These are phyloP conservation scores for Larimichthys polyactis DNA, from an alignment of 2,113 vertebrate genomes.

Conservation along the genomic window DNA sequence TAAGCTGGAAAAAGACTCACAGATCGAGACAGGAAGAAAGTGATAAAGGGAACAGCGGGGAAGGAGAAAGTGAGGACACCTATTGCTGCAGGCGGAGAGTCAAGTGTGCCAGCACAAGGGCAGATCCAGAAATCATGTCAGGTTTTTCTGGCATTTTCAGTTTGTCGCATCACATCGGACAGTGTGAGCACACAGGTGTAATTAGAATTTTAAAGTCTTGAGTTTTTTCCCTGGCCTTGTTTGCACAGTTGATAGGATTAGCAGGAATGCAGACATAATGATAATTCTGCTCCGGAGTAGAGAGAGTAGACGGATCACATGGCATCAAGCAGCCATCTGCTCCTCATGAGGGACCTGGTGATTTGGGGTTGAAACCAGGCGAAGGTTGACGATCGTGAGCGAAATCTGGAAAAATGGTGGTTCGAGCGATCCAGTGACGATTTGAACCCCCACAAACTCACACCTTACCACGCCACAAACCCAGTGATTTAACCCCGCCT, in stretches of 20 bases:
- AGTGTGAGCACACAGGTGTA: conserved; percentile 11
- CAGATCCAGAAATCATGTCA: conserved; percentile 7
- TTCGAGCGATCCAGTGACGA: neutral
- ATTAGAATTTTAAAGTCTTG: too few relatives aligned
- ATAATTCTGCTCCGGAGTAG: conserved; percentile 22
- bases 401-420: neutral
- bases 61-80: conserved; percentile 51
- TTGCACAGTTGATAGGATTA: conserved; percentile 41
- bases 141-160: conserved; percentile 4
- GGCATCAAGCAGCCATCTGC: conserved; percentile 20
- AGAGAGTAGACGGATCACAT: conserved; percentile 6
- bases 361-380: neutral
- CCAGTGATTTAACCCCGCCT: too few relatives aligned
- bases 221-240: conserved; percentile 11
- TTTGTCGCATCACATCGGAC: neutral
- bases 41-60: conserved; percentile 41
- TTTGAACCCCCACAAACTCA: too few relatives aligned
- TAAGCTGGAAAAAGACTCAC: conserved; percentile 27
- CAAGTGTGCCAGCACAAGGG: neutral
- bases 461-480: neutral
- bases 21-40: conserved; percentile 31
- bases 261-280: conserved; percentile 27
- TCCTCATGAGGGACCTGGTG: neutral
- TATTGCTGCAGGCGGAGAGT: conserved; percentile 53
- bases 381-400: neutral